These are phyloP conservation scores for Stenurella melanura DNA, from an alignment of 2,888 invertebrate genomes.

Conservation along the genomic window DNA sequence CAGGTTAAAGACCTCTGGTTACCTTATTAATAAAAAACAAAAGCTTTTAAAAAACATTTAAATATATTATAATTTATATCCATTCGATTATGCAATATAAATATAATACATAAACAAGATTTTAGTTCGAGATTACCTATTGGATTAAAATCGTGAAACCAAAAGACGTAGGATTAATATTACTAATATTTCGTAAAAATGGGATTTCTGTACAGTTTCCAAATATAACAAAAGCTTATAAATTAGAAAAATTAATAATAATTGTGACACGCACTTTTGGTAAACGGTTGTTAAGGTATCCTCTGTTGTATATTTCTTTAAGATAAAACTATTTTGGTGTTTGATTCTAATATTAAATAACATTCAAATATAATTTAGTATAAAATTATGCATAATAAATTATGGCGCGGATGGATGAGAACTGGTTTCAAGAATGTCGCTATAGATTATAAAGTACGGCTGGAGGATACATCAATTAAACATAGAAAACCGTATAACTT, in stretches of 20 bases:
- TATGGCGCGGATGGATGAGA: constrained; percentile 8
- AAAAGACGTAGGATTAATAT: neutral
- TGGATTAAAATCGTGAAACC: neutral
- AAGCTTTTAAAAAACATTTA: constrained; percentile 27
- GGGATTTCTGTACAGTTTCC: neutral
- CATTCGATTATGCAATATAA: constrained; percentile 13
- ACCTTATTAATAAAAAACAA: constrained; percentile 24
- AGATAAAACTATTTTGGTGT: neutral
- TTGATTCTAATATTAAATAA: constrained; percentile 27
- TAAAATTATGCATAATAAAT: constrained; percentile 37
- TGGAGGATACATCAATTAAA: constrained; percentile 15
- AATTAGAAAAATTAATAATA: constrained; percentile 18
- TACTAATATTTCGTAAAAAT: constrained; percentile 16
- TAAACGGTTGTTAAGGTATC: neutral
- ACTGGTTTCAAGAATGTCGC: constrained; percentile 37
- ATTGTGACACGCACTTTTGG: neutral
- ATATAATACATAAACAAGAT: constrained; percentile 20
- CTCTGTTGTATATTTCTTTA: neutral
- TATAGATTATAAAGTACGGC: constrained; percentile 4
- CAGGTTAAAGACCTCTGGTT: constrained; percentile 27
- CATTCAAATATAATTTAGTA: constrained; percentile 20
- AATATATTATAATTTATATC: constrained; percentile 26
- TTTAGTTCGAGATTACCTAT: neutral
- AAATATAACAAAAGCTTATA: constrained; percentile 1
- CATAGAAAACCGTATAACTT: constrained; percentile 17